Base-by-base conservation (phyloP, 2,797 vertebrate genomes). In the Acanthornis magna region DNA sequence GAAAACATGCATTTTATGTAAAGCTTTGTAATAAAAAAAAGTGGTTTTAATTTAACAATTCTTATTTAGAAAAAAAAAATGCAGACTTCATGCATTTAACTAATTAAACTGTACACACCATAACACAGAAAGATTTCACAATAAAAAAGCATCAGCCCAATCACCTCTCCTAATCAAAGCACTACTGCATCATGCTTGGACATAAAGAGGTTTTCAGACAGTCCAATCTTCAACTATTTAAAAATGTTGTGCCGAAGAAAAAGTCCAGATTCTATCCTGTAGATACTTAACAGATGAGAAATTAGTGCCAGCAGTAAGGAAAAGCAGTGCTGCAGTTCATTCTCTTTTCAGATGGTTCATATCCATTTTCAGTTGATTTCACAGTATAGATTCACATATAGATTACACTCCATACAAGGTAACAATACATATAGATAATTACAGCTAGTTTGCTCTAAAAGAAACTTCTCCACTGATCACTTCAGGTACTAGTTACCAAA, bases 81-180 rank as follows among this genome's bases (percentile, higher is more conserved):
- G 10, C 13, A 68, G 19, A 50, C 11, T 58, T 76, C 0, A 0
- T 54, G 38, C n/a, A n/a, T n/a, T n/a, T n/a, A 88, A 66, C 16
- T 75, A 82, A 70, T 79, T 74, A 68, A 83, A 61, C 11, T 43
- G 30, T 47, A 84, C 36, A 78, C 29, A 84, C 6, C 84, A 25
- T 78, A 75, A 75, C 62, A 91, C n/a, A 89, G 68, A 20, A 87
- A 54, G 43, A 79, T 74, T 85, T 87, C 65, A 68, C 48, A 67
- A 87, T 80, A 38, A 71, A 71, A 96, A 91, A 74, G 17, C 32
- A 86, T 47, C 55, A 89, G 25, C 26, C 40, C 26, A 73, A 81
- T 78, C 51, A 89, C 21, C 9, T 90, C 60, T 91, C 18, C 54
- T 77, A 89, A 95, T 72, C 75, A 93, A 95, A 95, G 68, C 65